phyloP scores from a whole-genome alignment of 2,113 vertebrate genomes.

The Synchiropus splendidus region DNA sequence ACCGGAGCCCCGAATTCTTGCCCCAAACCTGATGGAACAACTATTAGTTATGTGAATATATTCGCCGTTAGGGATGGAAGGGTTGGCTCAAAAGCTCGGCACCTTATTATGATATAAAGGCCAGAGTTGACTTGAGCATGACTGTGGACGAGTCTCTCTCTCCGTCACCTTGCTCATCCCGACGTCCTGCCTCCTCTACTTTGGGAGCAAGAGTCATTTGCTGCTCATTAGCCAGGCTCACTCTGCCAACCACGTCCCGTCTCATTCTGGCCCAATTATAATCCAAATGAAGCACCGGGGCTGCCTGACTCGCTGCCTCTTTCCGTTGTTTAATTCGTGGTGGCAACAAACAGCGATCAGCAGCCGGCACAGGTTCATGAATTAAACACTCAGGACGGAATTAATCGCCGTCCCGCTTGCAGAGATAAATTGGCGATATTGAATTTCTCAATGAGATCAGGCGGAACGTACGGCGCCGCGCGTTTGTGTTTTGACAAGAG shows the following conservation, averaged over 20 bases:
- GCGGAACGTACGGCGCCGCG: no score
- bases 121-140: no score
- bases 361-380: slow-evolving; percentile 43
- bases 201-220: slow-evolving; percentile 30
- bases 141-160: neutral
- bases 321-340: slow-evolving; percentile 57
- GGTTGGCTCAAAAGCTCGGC: no score
- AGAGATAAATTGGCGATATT: slow-evolving; percentile 45
- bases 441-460: slow-evolving; percentile 29
- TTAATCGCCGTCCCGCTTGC: slow-evolving; percentile 40
- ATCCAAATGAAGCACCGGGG: slow-evolving; percentile 56
- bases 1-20: no score
- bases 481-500: no score
- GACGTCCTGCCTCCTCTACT: neutral
- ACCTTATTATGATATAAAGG: no score
- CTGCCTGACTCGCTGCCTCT: slow-evolving; percentile 47
- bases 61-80: no score
- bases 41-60: no score
- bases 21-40: no score
- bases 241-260: slow-evolving; percentile 52
- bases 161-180: neutral
- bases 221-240: slow-evolving; percentile 42
- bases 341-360: slow-evolving; percentile 56
- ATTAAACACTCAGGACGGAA: slow-evolving; percentile 46
- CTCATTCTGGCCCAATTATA: slow-evolving; percentile 62